phyloP scores from a whole-genome alignment of 2,888 invertebrate genomes.

The Marronus borbonicus region DNA sequence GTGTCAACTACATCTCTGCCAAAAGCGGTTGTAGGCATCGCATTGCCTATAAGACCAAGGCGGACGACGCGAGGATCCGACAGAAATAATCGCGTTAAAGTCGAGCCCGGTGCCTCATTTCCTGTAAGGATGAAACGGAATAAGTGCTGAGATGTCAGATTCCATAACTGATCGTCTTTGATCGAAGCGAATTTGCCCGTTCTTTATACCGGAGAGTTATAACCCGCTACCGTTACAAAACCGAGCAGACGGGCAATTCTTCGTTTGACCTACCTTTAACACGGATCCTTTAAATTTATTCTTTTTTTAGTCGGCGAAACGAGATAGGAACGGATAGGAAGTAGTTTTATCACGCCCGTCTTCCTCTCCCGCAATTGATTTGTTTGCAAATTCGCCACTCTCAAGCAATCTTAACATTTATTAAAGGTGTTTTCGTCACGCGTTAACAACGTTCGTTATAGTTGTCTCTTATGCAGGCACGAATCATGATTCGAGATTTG shows the following conservation, averaged over 20 bases:
- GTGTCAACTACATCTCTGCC: neutral
- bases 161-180: slow-evolving; percentile 61
- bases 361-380: slow-evolving; percentile 28
- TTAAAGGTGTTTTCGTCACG: neutral
- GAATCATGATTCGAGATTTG: too few relatives aligned
- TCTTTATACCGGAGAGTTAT: slow-evolving; percentile 36
- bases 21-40: neutral
- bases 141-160: slow-evolving; percentile 61
- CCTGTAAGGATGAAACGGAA: slow-evolving; percentile 56
- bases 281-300: slow-evolving; percentile 30
- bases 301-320: slow-evolving; percentile 37
- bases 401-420: slow-evolving; percentile 12
- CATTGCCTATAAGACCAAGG: neutral
- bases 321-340: slow-evolving; percentile 28
- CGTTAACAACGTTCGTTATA: neutral
- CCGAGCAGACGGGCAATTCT: slow-evolving; percentile 50
- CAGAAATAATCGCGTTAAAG: slow-evolving; percentile 45
- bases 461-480: too few relatives aligned
- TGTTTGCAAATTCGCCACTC: slow-evolving; percentile 40
- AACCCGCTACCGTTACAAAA: slow-evolving; percentile 35
- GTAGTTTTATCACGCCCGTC: slow-evolving; percentile 29
- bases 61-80: neutral
- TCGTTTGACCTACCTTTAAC: slow-evolving; percentile 53
- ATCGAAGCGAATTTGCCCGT: slow-evolving; percentile 53
- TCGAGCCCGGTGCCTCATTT: slow-evolving; percentile 52